Conservation (phyloP, 2,888 invertebrate species). For the Xestia c-nigrum region DNA sequence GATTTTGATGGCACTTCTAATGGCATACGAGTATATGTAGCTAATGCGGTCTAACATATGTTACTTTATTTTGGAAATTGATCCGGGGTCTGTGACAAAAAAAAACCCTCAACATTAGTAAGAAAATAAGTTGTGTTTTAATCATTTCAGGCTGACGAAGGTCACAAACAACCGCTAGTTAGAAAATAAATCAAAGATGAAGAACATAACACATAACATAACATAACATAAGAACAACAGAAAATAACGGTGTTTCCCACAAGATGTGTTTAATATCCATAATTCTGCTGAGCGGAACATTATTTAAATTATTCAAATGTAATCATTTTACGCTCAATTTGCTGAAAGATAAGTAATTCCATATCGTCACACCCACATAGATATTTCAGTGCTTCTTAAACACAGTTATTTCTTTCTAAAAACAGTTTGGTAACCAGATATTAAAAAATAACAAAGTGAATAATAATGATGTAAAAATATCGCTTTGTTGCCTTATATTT, state of each 20-base stretch:
- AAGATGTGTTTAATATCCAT: neutral
- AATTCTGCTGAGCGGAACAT: neutral
- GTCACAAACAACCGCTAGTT: too few species aligned
- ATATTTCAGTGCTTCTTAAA: neutral
- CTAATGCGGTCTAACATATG: too few species aligned
- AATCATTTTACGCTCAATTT: constrained; percentile 6
- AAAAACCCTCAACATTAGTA: too few species aligned
- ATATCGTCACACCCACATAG: constrained; percentile 11
- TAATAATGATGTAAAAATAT: constrained; percentile 17
- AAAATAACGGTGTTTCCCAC: neutral
- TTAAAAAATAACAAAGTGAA: neutral
- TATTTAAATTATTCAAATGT: constrained; percentile 17
- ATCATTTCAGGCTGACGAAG: too few species aligned
- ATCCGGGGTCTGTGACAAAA: too few species aligned
- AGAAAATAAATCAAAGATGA: neutral
- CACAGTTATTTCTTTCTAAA: neutral
- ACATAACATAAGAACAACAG: neutral
- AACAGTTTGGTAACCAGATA: constrained; percentile 6
- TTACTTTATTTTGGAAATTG: too few species aligned
- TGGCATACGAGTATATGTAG: too few species aligned
- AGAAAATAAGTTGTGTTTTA: too few species aligned
- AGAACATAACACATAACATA: too few species aligned
- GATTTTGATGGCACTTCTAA: too few species aligned
- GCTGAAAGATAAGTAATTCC: constrained; percentile 1
- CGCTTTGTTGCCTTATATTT: neutral